phyloP scores from a whole-genome alignment of 2,797 vertebrate genomes.

The Scolopax bukidnonensis region DNA sequence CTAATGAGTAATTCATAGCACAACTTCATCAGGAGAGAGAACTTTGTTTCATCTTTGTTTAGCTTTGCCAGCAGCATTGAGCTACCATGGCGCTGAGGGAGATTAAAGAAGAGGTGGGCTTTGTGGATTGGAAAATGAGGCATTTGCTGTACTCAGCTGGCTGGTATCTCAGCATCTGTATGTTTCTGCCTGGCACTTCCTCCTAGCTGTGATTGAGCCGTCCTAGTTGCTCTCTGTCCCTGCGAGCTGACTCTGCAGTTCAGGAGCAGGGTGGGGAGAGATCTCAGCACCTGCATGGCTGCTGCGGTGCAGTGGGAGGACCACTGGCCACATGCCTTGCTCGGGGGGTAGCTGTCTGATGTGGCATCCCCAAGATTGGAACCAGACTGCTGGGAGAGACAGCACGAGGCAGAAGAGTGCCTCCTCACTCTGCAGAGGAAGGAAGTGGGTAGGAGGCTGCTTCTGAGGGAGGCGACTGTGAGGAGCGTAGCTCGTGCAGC shows the following conservation, averaged over 20 bases:
- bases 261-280: not conserved
- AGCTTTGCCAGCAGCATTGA: not conserved
- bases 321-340: constrained; percentile 45
- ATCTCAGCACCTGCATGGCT: constrained; percentile 41
- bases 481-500: not conserved
- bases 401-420: not conserved
- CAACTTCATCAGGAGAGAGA: not conserved
- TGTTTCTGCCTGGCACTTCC: not conserved
- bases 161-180: not conserved
- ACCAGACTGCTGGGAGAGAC: not conserved
- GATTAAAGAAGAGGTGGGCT: not conserved
- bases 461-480: not conserved
- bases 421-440: not conserved
- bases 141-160: not conserved
- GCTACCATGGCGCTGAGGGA: not conserved
- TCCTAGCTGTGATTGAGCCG: not conserved
- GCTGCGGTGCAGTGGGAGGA: constrained; percentile 28
- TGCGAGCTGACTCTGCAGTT: constrained; percentile 41
- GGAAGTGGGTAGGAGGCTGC: constrained; percentile 48
- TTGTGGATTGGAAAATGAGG: not conserved
- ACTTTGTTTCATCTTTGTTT: constrained; percentile 2
- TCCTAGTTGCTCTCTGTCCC: constrained; percentile 1
- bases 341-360: constrained; percentile 50
- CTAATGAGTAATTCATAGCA: not conserved
- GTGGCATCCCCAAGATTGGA: constrained; percentile 38